Evolutionary conservation across 37 sponge, comb jelly and placozoan genomes (phyloP).

Genomic region (Haliclona indistincta): DNA sequence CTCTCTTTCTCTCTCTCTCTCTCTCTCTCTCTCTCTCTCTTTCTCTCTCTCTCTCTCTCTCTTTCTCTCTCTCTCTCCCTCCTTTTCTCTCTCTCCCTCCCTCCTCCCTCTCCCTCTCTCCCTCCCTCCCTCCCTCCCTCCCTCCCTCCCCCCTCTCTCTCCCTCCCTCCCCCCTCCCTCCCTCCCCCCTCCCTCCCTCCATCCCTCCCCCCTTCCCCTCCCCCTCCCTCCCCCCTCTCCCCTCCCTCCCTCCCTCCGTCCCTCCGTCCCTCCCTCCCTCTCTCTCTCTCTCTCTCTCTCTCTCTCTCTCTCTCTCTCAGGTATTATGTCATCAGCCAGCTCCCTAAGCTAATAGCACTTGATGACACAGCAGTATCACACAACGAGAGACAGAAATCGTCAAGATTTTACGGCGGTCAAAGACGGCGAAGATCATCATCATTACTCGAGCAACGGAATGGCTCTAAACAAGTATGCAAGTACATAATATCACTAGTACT

Average conservation of each 20-base stretch:
- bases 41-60: conserved; percentile 5
- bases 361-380: conserved; percentile 64
- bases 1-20: conserved; percentile 19
- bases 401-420: conserved; percentile 49
- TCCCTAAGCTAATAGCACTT: conserved; percentile 55
- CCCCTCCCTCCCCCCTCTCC: neutral
- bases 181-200: neutral
- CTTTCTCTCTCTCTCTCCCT: conserved; percentile 4
- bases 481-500: too few relatives aligned
- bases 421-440: conserved; percentile 16
- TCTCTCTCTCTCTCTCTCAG: conserved; percentile 13
- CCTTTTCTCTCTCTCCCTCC: neutral
- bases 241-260: neutral
- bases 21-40: conserved; percentile 24
- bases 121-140: neutral
- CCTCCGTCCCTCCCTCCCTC: neutral
- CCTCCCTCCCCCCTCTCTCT: neutral
- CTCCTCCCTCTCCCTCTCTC: conserved; percentile 5
- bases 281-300: neutral
- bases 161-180: neutral
- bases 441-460: too few relatives aligned
- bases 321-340: conserved; percentile 66
- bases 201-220: neutral
- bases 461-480: too few relatives aligned
- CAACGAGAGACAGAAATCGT: conserved; percentile 55